Conservation (phyloP, 2,113 vertebrate species). For the Petaurus breviceps region DNA sequence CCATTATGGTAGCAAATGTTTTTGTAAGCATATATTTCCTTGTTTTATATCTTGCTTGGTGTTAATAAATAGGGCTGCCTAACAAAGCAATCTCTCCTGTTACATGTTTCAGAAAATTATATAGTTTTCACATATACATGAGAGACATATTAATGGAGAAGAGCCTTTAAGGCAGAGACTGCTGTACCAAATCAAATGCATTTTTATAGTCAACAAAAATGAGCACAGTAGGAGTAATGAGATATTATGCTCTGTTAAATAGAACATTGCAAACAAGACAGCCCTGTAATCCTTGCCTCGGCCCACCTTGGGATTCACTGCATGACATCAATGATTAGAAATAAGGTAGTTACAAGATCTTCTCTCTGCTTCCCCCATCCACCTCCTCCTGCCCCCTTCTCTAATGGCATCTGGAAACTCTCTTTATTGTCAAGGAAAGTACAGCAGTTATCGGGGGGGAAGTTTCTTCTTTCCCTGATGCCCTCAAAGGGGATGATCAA, state of each 20-base stretch:
- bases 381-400: neutral
- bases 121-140: neutral
- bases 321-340: neutral
- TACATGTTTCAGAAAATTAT: neutral
- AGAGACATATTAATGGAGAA: neutral
- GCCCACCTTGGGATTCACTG: neutral
- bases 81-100: neutral
- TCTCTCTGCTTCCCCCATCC: neutral
- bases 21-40: neutral
- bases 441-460: neutral
- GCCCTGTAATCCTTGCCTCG: neutral
- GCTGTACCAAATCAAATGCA: neutral
- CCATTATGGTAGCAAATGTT: neutral
- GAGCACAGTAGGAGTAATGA: neutral
- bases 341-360: neutral
- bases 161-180: neutral
- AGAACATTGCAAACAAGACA: neutral
- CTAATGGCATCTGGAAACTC: neutral
- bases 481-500: neutral
- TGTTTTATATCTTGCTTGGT: neutral
- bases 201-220: neutral
- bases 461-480: neutral
- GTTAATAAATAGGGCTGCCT: neutral
- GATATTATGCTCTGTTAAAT: neutral
- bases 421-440: neutral